phyloP scores from a whole-genome alignment of 1,140 invertebrate genomes.

The Papilio polytes region DNA sequence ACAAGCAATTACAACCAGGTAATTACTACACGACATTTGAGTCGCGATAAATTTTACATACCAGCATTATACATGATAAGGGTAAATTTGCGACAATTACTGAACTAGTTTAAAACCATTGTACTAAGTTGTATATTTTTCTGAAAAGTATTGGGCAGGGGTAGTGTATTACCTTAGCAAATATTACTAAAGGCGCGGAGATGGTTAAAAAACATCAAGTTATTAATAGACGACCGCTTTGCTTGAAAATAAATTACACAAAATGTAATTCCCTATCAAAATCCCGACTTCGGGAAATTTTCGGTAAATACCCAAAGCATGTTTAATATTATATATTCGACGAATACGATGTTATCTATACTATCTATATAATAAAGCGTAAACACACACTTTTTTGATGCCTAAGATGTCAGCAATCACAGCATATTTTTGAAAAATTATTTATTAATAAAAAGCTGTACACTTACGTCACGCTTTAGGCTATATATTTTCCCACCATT shows the following conservation, averaged over 20 bases:
- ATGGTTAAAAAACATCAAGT: too few relatives aligned
- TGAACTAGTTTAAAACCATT: background rate
- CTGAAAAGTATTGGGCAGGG: too few relatives aligned
- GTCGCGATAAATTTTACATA: slow-evolving; percentile 8
- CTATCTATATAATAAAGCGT: too few relatives aligned
- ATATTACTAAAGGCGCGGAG: too few relatives aligned
- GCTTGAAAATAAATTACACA: background rate
- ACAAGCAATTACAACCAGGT: slow-evolving; percentile 13
- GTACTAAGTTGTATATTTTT: background rate
- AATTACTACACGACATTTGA: background rate
- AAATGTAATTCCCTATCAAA: background rate
- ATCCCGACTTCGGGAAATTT: background rate
- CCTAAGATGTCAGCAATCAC: too few relatives aligned
- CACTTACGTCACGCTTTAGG: too few relatives aligned
- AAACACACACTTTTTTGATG: too few relatives aligned
- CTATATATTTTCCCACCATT: too few relatives aligned
- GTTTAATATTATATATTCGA: background rate
- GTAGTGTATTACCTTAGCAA: too few relatives aligned
- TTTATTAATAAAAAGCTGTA: too few relatives aligned
- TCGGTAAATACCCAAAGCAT: background rate
- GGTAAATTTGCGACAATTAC: background rate
- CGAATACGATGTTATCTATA: background rate
- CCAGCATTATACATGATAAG: background rate
- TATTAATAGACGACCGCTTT: background rate
- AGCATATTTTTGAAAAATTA: too few relatives aligned